phyloP scores from a whole-genome alignment of 2,888 invertebrate species.

The Chymomyza fuscimana region DNA sequence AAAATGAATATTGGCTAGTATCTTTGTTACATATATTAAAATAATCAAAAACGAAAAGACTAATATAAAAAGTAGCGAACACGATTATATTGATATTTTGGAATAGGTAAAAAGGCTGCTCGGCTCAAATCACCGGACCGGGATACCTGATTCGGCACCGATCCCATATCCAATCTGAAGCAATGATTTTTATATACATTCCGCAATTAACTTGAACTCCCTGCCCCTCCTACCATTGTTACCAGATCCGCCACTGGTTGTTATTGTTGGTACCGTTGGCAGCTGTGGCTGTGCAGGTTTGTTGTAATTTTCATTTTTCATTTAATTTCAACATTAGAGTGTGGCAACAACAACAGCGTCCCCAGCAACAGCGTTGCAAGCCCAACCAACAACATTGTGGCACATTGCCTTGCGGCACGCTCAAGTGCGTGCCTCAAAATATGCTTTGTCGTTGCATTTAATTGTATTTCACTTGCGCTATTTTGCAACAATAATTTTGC shows the following conservation, averaged over 20 bases:
- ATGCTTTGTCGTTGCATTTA: slow-evolving; percentile 55
- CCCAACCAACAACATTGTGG: background rate
- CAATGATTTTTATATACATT: no score
- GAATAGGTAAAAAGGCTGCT: no score
- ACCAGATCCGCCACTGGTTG: background rate
- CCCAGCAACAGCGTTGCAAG: background rate
- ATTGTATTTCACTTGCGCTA: slow-evolving; percentile 64
- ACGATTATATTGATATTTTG: no score
- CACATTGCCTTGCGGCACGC: slow-evolving; percentile 28
- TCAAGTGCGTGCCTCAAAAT: slow-evolving; percentile 23
- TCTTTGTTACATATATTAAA: no score
- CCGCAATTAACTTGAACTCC: no score
- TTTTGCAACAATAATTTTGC: slow-evolving; percentile 64
- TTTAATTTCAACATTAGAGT: slow-evolving; percentile 59
- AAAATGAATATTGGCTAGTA: no score
- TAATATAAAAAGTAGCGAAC: no score
- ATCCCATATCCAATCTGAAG: no score
- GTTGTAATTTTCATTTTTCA: slow-evolving; percentile 48
- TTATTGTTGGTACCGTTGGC: slow-evolving; percentile 28
- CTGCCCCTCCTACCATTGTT: no score
- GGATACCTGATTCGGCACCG: no score
- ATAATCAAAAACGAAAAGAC: no score
- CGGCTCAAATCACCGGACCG: no score
- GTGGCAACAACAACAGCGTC: background rate
- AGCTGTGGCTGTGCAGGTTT: slow-evolving; percentile 32